Base-by-base conservation (phyloP, 2,888 invertebrate species). In the Anaspis maculata region DNA sequence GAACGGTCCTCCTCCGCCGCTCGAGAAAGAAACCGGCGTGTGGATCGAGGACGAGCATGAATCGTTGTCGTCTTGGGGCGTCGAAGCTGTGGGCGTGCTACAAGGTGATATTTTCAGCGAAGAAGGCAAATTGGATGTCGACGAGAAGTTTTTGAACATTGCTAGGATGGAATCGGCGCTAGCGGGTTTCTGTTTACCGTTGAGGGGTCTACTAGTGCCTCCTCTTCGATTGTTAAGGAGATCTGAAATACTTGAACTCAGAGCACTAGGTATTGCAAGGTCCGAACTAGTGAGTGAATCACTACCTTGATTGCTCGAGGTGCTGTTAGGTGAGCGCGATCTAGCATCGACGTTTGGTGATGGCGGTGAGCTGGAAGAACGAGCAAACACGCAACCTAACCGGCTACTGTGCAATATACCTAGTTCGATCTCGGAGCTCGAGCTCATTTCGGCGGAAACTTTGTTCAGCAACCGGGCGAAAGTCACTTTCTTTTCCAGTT, bases 151-250 rank as follows among this genome's bases (percentile, higher is more conserved):
- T 33, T 80, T 69, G 57, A 85, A 83, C 79, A 85, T 83, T 6
- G 83, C 82, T 40, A 84, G 63, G 44, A 85, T 80, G 1, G 84
- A 84, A 62, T 86, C 85, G 6, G 85, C 84, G 54, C 82, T 83
- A 15, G 83, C 76, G 29, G 81, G 79, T 61, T 82, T 83, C 44
- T 76, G 72, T 27, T 71, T 66, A 52, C 52, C 64, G 33, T 56
- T 66, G 30, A 64, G 59, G 13, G 61, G 49, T 34, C 54, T 47
- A 34, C 42, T 39, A 30, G n/a, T n/a, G n/a, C n/a, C n/a, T 43
- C 67, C 12, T 56, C 19, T 55, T 33, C 58, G 52, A 31, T 42
- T 48, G 38, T 48, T 48, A 37, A 62, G 54, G 35, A 66, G 49
- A 57, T 67, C 67, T 44, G 64, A 65, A 46, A 66, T 61, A 54